Evolutionary conservation across 2,888 invertebrate genomes (phyloP).

Genomic region (Falcaria lacertinaria): DNA sequence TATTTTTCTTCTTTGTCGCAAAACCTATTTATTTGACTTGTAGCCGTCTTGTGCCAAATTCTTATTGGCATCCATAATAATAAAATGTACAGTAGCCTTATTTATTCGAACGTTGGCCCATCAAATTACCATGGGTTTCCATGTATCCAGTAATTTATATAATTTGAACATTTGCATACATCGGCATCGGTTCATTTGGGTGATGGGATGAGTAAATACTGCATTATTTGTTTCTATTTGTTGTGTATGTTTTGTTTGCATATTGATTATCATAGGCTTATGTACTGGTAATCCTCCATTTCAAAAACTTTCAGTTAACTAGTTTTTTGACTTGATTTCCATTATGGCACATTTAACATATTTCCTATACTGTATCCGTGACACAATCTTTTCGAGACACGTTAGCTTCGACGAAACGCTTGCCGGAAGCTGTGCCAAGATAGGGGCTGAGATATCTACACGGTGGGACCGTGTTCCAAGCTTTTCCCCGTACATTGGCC

Average conservation of each 20-base stretch:
- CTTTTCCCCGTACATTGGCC: slow-evolving; percentile 61
- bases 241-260: too few relatives aligned
- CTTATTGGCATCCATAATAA: slow-evolving; percentile 25
- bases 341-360: too few relatives aligned
- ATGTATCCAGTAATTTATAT: too few relatives aligned
- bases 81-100: slow-evolving; percentile 30
- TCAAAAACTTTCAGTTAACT: too few relatives aligned
- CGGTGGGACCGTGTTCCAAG: slow-evolving; percentile 34
- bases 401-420: slow-evolving; percentile 1
- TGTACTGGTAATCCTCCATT: too few relatives aligned
- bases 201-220: too few relatives aligned
- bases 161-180: too few relatives aligned
- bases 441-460: slow-evolving; percentile 43
- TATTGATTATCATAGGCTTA: too few relatives aligned
- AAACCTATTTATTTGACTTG: slow-evolving; percentile 18
- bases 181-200: too few relatives aligned
- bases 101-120: slow-evolving; percentile 31
- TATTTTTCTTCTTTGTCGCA: slow-evolving; percentile 14
- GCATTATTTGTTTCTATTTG: too few relatives aligned
- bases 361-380: neutral
- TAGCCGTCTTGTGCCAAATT: slow-evolving; percentile 28
- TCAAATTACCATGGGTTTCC: slow-evolving; percentile 6
- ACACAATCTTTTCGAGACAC: too few relatives aligned
- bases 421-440: slow-evolving; percentile 41
- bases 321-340: too few relatives aligned